Conservation (phyloP, 1,140 invertebrate genomes). For the Vollenhovia emeryi region DNA sequence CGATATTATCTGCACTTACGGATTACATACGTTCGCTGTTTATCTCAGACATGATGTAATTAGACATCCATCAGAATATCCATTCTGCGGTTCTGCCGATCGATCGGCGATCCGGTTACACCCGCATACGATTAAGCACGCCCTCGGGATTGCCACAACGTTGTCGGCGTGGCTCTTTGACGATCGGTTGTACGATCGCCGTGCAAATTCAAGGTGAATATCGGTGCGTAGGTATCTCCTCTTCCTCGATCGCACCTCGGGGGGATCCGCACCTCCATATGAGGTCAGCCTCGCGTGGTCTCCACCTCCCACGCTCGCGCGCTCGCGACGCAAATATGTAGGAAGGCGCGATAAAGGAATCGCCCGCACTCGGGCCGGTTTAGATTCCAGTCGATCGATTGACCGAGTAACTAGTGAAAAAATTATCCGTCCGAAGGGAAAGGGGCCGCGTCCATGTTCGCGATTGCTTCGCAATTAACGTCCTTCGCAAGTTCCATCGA, state of each 20-base stretch:
- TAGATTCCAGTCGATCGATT: constrained; percentile 37
- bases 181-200: constrained; percentile 16
- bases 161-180: not conserved
- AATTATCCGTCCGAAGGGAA: not conserved
- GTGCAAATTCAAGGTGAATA: constrained; percentile 45
- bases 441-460: not conserved
- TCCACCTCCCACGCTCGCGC: constrained; percentile 49
- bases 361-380: constrained; percentile 21
- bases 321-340: constrained; percentile 21
- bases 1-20: not conserved
- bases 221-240: constrained; percentile 61
- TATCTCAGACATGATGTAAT: constrained; percentile 24
- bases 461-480: not conserved
- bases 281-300: constrained; percentile 45
- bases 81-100: not conserved
- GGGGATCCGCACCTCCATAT: constrained; percentile 60
- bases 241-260: constrained; percentile 56
- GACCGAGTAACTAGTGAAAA: constrained; percentile 16
- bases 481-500: not conserved
- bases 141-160: not conserved
- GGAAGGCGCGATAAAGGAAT: constrained; percentile 32
- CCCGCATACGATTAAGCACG: constrained; percentile 10
- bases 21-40: not conserved
- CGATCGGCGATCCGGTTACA: constrained; percentile 20
- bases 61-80: not conserved